Base-by-base conservation (phyloP, 2,888 invertebrate species). In the Epirrhoe alternata region DNA sequence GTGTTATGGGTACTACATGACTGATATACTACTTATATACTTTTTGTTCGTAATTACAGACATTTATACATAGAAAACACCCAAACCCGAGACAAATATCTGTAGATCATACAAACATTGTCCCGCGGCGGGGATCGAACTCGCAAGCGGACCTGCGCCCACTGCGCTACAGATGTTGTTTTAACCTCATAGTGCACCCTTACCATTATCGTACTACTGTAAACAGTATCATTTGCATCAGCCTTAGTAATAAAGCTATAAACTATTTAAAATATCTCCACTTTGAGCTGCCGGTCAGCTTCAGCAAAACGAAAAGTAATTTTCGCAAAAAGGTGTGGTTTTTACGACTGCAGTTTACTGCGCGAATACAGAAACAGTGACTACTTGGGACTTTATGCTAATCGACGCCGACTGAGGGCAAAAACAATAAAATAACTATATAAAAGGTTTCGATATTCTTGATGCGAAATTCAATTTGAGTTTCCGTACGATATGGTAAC, bases 361-460 rank as follows among this genome's bases (percentile, higher is more conserved):
- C 74, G 76, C 74, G 77, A 77, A 75, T 74, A 80, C 77, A 75
- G 74, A 78, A 75, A 76, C 78, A 76, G 80, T 77, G 76, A 90
- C 90, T 90, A 89, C 90, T 89, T 89, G 85, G 77, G 83, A 85
- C 83, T 87, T 88, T 86, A 89, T 87, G 88, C 86, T 87, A 88
- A 89, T 87, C 81, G 83, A 79, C 82, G 84, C 80, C 80, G 79
- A 80, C 81, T 77, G 76, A 77, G 76, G 75, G 83, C 12, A 80
- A 81, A 77, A 80, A 77, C 78, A 61, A 71, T 63, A 77, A 76
- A 75, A 79, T 77, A 78, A 77, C 47, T 30, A 53, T 6, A n/a
- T 16, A 12, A 64, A 60, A 60, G 51, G 38, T 7, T 10, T 14
- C 12, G 30, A 59, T 53, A 58, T 61, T 58, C 42, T 24, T 24